A percentile compares a stretch with the other conserved stretches of the same genome.
These are phyloP conservation scores for Holacanthella duospinosa DNA, from an alignment of 2,888 invertebrate species.

Conservation along the genomic window DNA sequence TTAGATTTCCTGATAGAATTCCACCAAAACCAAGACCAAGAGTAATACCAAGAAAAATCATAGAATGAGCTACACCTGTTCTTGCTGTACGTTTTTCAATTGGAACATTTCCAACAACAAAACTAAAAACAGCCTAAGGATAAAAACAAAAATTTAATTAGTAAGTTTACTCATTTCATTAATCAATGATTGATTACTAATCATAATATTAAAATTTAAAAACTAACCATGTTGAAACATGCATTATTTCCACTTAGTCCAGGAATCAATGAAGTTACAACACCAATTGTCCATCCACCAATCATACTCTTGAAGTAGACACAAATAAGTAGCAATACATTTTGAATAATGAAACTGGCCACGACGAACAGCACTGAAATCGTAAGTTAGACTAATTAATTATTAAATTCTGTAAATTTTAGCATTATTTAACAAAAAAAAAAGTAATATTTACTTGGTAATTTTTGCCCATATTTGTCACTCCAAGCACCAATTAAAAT, in stretches of 20 bases:
- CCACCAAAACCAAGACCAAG: constrained; percentile 71
- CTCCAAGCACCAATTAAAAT: constrained; percentile 73
- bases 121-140: constrained; percentile 80
- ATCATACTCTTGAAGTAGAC: constrained; percentile 15
- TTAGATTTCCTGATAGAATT: constrained; percentile 50
- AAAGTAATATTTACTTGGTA: too few relatives aligned
- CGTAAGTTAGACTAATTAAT: too few relatives aligned
- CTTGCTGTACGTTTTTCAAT: constrained; percentile 60
- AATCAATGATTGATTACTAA: too few relatives aligned
- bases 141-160: too few relatives aligned
- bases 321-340: constrained; percentile 21
- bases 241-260: constrained; percentile 28
- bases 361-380: constrained; percentile 64
- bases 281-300: constrained; percentile 26
- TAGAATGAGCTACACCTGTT: constrained; percentile 69
- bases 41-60: constrained; percentile 73
- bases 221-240: constrained; percentile 57
- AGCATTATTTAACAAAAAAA: too few relatives aligned
- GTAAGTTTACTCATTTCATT: too few relatives aligned
- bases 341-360: constrained; percentile 44
- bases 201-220: too few relatives aligned
- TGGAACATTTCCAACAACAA: constrained; percentile 66
- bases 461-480: constrained; percentile 64
- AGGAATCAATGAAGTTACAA: constrained; percentile 21
- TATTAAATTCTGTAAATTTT: too few relatives aligned